phyloP scores from a whole-genome alignment of 2,888 invertebrate species.

The Argyra leucocephala region DNA sequence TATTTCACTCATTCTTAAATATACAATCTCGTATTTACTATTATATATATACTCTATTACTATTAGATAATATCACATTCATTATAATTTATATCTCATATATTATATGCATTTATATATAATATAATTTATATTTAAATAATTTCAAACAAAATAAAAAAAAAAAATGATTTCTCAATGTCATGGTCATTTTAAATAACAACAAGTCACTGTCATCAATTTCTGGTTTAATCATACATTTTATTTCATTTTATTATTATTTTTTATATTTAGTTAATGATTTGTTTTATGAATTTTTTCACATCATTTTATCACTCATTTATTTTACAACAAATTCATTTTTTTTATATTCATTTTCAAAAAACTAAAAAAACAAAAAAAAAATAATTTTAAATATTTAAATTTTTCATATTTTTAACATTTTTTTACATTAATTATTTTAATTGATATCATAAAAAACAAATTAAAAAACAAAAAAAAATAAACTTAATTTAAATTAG shows the following conservation, averaged over 20 bases:
- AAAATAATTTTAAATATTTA: no score
- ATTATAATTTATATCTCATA: neutral
- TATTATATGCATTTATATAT: neutral
- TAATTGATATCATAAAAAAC: no score
- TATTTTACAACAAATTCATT: neutral
- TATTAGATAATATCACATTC: neutral
- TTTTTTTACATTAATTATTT: no score
- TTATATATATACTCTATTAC: neutral
- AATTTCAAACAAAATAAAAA: neutral
- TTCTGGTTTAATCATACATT: neutral
- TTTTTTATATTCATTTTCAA: neutral
- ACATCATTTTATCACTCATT: neutral
- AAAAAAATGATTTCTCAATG: neutral
- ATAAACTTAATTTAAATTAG: no score
- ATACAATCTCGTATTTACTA: no score
- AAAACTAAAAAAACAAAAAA: no score
- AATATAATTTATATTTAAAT: neutral
- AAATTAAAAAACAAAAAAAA: no score
- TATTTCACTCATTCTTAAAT: neutral
- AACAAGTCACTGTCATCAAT: slow-evolving; percentile 1
- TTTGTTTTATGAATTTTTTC: neutral
- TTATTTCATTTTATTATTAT: neutral
- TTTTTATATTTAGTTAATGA: no score
- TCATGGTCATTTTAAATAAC: neutral
- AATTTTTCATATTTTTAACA: no score